Base-by-base conservation (phyloP, 2,113 vertebrate genomes). In the Dendrocopos noguchii region DNA sequence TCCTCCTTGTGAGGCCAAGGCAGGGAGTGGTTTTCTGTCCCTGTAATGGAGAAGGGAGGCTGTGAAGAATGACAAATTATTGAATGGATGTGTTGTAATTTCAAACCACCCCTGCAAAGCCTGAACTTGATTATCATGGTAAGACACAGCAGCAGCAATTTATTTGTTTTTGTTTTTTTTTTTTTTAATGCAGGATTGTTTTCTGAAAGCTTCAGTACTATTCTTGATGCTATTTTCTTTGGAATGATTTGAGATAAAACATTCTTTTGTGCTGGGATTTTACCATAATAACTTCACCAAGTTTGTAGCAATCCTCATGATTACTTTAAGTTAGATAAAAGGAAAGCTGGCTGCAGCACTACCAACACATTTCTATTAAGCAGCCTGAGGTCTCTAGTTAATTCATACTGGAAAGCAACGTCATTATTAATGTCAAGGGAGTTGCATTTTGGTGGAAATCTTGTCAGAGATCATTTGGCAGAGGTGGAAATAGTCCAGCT, bases 1-100 rank as follows among this genome's bases (percentile, higher is more conserved):
- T 59, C 42, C 14, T 59, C 42, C 14, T 36, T 4, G 3, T 0
- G 1, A 24, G 66, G 44, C 42, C 0, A 0, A 34, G 34, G 15
- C 20, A 67, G n/a, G 15, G 7, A 0, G 1, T 61, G 16, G 36
- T 79, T 27, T 67, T 36, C 71, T 28, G 19, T 65, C 87, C 27
- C 73, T n/a, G 21, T 12, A 66, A 20, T 44, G 70, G 57, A 4
- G 7, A 73, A 66, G 28, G 24, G 59, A 90, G 28, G 15, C 44
- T 71, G 47, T 0, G 2, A 77, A 84, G 75, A 80, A 53, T 9
- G 42, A 53, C 36, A 44, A 61, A 25, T 57, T 76, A 50, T 56
- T n/a, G 70, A 73, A 63, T 12, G 72, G 76, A 72, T 1, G 1
- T 68, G 68, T 2, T 64, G 59, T 33, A 28, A 85, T 47, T 91